Percentiles rank a stretch among this genome's conserved stretches.
Conservation (phyloP, 2,888 invertebrate species). For the Xanthia icteritia region DNA sequence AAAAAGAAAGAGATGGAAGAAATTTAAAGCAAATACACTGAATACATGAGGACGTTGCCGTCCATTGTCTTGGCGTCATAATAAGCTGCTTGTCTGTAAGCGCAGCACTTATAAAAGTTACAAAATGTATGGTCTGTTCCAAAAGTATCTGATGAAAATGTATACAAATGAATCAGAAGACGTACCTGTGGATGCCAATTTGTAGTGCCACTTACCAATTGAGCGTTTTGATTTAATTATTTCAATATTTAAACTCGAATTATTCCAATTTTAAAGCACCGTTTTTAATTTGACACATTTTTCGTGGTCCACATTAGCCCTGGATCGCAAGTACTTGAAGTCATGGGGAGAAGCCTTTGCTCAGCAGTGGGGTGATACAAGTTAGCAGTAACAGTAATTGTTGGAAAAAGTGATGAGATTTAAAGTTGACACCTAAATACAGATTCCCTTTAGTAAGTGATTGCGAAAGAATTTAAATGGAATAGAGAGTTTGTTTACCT, state of each 20-base stretch:
- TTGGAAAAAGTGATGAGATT: too few species aligned
- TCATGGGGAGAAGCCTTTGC: background rate
- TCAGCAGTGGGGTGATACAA: background rate
- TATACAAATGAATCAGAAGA: background rate
- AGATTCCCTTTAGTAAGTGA: background rate
- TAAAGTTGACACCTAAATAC: too few species aligned
- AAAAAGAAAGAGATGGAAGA: background rate
- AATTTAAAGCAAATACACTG: background rate
- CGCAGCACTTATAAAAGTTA: background rate
- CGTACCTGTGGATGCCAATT: too few species aligned
- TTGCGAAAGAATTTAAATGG: background rate
- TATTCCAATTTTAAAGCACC: background rate
- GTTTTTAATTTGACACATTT: background rate
- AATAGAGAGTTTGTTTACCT: background rate
- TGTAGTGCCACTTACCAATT: too few species aligned
- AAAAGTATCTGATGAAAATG: background rate
- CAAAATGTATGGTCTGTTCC: background rate
- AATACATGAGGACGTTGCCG: background rate
- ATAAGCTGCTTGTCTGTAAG: background rate
- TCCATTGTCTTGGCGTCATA: conserved; percentile 1
- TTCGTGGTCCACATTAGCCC: too few species aligned
- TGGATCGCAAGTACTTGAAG: background rate
- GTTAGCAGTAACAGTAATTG: too few species aligned
- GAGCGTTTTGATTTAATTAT: too few species aligned
- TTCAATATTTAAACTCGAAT: background rate